phyloP scores from a whole-genome alignment of 1,140 invertebrate genomes.

The Cyrtorhinus lividipennis region DNA sequence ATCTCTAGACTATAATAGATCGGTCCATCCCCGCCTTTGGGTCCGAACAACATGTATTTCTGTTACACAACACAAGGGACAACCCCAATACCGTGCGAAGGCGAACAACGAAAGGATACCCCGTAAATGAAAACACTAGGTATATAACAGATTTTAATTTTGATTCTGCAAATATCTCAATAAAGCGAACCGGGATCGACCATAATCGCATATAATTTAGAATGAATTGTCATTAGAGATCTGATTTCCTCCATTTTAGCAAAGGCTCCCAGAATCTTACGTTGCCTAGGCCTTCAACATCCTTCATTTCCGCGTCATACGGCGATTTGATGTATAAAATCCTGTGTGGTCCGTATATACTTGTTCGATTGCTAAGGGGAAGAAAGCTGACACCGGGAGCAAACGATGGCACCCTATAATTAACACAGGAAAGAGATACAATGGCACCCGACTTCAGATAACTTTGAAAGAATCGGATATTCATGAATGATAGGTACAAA shows the following conservation, averaged over 20 bases:
- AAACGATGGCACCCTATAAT: not conserved
- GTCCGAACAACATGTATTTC: slow-evolving; percentile 5
- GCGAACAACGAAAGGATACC: not conserved
- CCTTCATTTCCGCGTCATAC: not conserved
- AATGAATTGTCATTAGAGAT: no score
- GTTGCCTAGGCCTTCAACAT: not conserved
- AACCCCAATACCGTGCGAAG: not conserved
- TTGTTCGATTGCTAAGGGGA: not conserved
- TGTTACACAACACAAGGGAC: not conserved
- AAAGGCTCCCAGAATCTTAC: not conserved
- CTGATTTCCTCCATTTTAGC: not conserved
- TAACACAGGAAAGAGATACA: no score
- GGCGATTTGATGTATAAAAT: not conserved
- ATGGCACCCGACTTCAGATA: no score
- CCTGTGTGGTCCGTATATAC: not conserved
- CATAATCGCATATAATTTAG: no score
- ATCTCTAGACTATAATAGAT: slow-evolving; percentile 10
- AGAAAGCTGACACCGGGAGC: not conserved
- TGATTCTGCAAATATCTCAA: not conserved
- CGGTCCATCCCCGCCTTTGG: slow-evolving; percentile 6
- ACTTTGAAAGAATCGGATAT: not conserved
- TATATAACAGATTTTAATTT: not conserved
- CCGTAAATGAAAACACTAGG: not conserved
- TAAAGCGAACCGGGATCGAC: not conserved
- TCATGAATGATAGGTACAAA: not conserved